Evolutionary conservation across 2,113 vertebrate genomes (phyloP).

Genomic region (Odontophorus gujanensis): DNA sequence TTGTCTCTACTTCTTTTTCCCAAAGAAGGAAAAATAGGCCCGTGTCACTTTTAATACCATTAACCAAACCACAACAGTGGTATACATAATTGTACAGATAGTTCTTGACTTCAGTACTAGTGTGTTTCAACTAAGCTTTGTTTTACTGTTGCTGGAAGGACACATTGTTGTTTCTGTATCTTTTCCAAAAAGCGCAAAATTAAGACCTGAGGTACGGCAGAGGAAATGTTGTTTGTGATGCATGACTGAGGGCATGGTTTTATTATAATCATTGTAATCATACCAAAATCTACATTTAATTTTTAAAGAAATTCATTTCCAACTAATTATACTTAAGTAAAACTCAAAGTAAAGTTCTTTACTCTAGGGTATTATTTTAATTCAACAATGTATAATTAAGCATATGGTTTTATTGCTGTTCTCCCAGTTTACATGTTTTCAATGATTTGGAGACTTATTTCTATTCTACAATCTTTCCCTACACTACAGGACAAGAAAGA

Average conservation of each 20-base stretch:
- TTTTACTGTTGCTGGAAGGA: neutral
- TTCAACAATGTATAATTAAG: slow-evolving; percentile 41
- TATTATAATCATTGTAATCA: slow-evolving; percentile 29
- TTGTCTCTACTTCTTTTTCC: too few species aligned
- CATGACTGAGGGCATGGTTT: slow-evolving; percentile 11
- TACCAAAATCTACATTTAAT: slow-evolving; percentile 35
- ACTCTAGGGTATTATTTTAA: slow-evolving; percentile 28
- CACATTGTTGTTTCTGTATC: neutral
- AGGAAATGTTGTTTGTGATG: neutral
- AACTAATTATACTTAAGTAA: slow-evolving; percentile 40
- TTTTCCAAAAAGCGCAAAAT: neutral
- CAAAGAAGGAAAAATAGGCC: too few species aligned
- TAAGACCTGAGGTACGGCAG: neutral
- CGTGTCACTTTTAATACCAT: too few species aligned
- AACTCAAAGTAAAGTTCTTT: slow-evolving; percentile 36
- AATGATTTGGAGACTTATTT: neutral
- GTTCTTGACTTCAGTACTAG: neutral
- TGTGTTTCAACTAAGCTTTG: neutral
- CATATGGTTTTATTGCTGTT: neutral
- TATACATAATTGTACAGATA: neutral
- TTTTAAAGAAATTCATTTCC: slow-evolving; percentile 32
- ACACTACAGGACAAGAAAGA: neutral
- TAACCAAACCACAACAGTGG: too few species aligned
- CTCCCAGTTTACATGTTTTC: slow-evolving; percentile 35
- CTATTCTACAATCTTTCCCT: neutral